Evolutionary conservation across 2,888 invertebrate species (phyloP).

Genomic region (Crematogaster levior): DNA sequence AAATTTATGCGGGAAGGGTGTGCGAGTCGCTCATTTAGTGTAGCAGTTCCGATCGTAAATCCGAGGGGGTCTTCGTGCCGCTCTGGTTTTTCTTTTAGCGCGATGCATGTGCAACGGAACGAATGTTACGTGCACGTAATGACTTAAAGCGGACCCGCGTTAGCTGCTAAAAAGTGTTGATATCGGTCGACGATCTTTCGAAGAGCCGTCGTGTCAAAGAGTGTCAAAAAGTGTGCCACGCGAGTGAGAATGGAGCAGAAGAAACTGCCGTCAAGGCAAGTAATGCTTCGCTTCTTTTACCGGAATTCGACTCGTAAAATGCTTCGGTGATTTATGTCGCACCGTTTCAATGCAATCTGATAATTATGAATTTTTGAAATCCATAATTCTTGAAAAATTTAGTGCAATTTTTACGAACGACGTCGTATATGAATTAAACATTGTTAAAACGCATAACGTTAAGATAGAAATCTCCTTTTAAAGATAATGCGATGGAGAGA

Average conservation of each 20-base stretch:
- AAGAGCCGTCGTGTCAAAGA: slow-evolving; percentile 67
- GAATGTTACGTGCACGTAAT: slow-evolving; percentile 71
- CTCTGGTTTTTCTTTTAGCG: slow-evolving; percentile 19
- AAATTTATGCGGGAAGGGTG: slow-evolving; percentile 15
- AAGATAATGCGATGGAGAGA: neutral
- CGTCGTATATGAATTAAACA: neutral
- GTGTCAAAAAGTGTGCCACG: slow-evolving; percentile 74
- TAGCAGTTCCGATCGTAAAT: slow-evolving; percentile 17
- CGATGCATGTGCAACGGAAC: slow-evolving; percentile 53
- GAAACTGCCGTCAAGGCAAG: slow-evolving; percentile 32
- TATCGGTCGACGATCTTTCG: slow-evolving; percentile 70
- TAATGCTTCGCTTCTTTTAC: neutral
- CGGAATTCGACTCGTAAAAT: slow-evolving; percentile 30
- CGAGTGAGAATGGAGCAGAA: slow-evolving; percentile 52
- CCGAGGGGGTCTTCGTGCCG: slow-evolving; percentile 21
- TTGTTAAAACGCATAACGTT: neutral
- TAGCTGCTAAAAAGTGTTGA: slow-evolving; percentile 62
- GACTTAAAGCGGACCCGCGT: slow-evolving; percentile 52
- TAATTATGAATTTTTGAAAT: too few relatives aligned
- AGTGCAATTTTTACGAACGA: neutral
- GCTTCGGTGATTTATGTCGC: slow-evolving; percentile 13
- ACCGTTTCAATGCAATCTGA: neutral
- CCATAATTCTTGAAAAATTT: neutral
- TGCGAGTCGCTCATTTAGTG: slow-evolving; percentile 29
- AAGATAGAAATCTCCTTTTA: neutral